Evolutionary conservation across 1,140 invertebrate species (phyloP).

Genomic region (Tyrophagus putrescentiae): DNA sequence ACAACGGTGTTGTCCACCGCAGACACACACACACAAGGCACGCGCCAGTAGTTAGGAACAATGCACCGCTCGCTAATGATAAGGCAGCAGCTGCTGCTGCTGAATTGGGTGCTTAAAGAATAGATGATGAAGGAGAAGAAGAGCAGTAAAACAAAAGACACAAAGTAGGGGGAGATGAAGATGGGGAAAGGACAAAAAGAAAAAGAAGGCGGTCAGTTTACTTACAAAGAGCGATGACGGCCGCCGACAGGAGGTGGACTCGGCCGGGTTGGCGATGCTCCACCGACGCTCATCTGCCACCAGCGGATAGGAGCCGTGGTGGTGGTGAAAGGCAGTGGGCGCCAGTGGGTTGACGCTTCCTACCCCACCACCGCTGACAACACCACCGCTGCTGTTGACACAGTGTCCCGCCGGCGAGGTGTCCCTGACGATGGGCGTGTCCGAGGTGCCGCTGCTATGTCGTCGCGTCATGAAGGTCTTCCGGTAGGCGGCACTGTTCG

Average conservation of each 20-base stretch:
- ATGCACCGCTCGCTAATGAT: no score
- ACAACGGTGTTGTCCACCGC: no score
- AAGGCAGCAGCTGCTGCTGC: no score
- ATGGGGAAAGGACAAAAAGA: background rate
- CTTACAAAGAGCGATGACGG: slow-evolving; percentile 1
- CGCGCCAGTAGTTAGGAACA: no score
- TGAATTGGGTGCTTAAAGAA: no score
- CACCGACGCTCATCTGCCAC: slow-evolving; percentile 19
- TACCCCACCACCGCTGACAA: no score
- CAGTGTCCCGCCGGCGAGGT: background rate
- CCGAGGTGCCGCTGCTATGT: slow-evolving; percentile 17
- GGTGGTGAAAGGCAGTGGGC: no score
- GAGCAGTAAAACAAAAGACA: no score
- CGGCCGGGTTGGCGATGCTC: slow-evolving; percentile 19
- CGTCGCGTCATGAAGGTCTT: slow-evolving; percentile 13
- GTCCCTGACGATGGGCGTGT: background rate
- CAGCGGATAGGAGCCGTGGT: slow-evolving; percentile 11
- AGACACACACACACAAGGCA: no score
- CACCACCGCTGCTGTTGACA: background rate
- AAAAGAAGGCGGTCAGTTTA: slow-evolving; percentile 1
- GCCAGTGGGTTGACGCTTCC: background rate
- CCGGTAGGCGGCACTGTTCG: slow-evolving; percentile 11
- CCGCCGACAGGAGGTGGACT: slow-evolving; percentile 5
- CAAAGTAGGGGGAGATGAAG: no score
- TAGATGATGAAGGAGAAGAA: no score